Base-by-base conservation (phyloP, 1,140 invertebrate species). In the Drosophila sp. region DNA sequence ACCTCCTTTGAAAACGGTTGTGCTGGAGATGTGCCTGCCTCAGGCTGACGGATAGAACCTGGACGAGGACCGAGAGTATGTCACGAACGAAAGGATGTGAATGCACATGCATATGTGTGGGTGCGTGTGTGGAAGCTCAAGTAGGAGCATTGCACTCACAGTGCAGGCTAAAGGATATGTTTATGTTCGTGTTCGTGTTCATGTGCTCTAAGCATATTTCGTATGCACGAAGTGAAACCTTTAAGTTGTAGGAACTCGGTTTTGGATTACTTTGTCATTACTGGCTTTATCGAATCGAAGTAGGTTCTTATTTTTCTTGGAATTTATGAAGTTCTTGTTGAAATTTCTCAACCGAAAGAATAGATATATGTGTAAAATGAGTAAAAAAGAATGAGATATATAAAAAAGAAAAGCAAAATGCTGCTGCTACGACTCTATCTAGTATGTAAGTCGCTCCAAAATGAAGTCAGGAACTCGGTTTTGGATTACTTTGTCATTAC, bases 81-180 rank as follows among this genome's bases (percentile, higher is more conserved):
- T 89, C 84, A 89, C 77, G 73, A 89, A 68, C 57, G 64, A 30
- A 32, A 38, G 35, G 44, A 30, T 23, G 8, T 17, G 33, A 35
- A 35, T 35, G 35, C 10, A 10, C 35, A 38, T 38, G 10, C 35
- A 38, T 38, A 1, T 11, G 8, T 38, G 35, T 38, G 35, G 10
- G 35, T 38, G 35, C 11, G 35, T 27, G 58, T 62, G 57, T 72
- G 44, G 58, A 38, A 44, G 72, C 66, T 89, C 69, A 83, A 83
- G 80, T 83, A 84, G 85, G 84, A 90, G 85, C 84, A 89, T 72
- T 89, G 84, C 84, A 89, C 84, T 89, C 68, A 55, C 74, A 61
- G 72, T 78, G 68, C 65, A 70, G 72, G 55, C 76, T 35, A 56
- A 40, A 44, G 73, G 57, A 69, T 60, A 66, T 17, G 17, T 17